Evolutionary conservation across 2,888 invertebrate genomes (phyloP).

Genomic region (Rhagophthalmus giganteus): DNA sequence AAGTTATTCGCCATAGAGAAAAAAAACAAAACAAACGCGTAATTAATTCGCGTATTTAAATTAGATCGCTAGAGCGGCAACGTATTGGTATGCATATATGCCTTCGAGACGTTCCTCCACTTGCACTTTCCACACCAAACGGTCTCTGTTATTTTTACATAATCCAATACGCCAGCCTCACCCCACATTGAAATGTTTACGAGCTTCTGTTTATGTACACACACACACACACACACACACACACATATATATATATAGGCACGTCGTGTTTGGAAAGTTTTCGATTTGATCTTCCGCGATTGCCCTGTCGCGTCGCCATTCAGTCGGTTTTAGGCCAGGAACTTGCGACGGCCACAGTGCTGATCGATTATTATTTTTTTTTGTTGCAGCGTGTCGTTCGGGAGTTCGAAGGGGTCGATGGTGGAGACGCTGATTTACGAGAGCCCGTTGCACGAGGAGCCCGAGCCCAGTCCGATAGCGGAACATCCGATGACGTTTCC

Average conservation of each 20-base stretch:
- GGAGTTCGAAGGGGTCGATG: conserved; percentile 93
- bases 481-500: conserved; percentile 51
- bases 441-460: conserved; percentile 79
- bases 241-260: background rate
- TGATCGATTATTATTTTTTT: conserved; percentile 8
- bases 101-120: no score
- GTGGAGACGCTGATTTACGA: conserved; percentile 92
- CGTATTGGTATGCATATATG: no score
- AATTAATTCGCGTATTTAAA: no score
- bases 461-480: conserved; percentile 69
- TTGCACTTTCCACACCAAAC: no score
- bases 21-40: no score
- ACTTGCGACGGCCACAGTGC: no score
- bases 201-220: background rate
- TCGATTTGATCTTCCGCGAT: background rate
- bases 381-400: conserved; percentile 82
- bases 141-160: no score
- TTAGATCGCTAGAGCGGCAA: no score
- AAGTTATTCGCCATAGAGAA: no score
- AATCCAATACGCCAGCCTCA: no score
- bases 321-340: background rate
- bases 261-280: background rate
- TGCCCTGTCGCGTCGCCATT: background rate
- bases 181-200: background rate
- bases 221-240: background rate